Percentiles rank a stretch among this genome's conserved stretches.
Evolutionary conservation across 2,797 vertebrate genomes (phyloP).

Genomic region (Poeciliopsis infans): DNA sequence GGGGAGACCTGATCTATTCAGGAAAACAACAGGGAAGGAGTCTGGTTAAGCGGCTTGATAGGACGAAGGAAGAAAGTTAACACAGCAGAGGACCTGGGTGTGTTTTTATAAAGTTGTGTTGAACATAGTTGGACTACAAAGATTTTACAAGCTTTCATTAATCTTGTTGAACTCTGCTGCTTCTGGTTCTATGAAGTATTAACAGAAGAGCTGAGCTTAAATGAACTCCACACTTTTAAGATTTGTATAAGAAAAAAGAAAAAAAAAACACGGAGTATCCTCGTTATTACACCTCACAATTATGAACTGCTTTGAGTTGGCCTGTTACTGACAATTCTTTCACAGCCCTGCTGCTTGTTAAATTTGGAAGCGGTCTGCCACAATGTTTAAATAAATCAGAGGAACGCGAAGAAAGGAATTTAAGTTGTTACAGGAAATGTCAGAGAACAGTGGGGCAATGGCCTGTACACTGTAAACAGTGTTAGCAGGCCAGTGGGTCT

Average conservation of each 20-base stretch:
- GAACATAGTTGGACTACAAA: conserved; percentile 5
- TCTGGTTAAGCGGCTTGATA: conserved; percentile 32
- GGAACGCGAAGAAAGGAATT: conserved; percentile 9
- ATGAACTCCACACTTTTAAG: background rate
- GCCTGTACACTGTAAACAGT: conserved; percentile 62
- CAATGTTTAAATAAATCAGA: background rate
- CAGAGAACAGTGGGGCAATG: conserved; percentile 61
- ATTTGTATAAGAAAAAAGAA: background rate
- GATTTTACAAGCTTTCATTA: background rate
- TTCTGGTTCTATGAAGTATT: background rate
- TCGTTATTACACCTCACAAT: background rate
- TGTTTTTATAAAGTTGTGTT: background rate
- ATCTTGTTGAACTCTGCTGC: background rate
- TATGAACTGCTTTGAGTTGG: background rate
- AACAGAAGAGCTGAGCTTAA: background rate
- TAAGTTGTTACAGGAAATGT: conserved; percentile 7
- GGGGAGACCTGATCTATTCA: conserved; percentile 5
- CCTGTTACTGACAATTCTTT: too few species aligned
- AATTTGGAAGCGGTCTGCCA: background rate
- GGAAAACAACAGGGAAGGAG: conserved; percentile 6
- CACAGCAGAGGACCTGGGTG: conserved; percentile 28
- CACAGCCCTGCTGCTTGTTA: background rate
- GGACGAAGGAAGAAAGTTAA: conserved; percentile 13
- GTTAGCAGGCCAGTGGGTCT: conserved; percentile 13
- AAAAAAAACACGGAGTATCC: too few species aligned